Base-by-base conservation (phyloP, 2,113 vertebrate species). In the Halcyon malimbica region DNA sequence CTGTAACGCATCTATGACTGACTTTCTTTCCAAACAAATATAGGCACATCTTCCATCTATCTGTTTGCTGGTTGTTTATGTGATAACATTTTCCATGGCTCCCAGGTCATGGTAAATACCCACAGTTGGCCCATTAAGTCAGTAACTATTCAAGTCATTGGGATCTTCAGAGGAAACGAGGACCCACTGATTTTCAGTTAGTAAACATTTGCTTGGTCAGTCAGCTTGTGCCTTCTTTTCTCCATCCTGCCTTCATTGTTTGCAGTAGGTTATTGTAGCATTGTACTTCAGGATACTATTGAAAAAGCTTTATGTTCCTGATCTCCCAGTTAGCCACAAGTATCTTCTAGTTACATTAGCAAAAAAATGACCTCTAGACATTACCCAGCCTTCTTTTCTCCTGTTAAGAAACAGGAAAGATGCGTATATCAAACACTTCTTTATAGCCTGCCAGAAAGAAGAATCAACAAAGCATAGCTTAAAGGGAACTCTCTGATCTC, bases 401-500 rank as follows among this genome's bases (percentile, higher is more conserved):
- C 12, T 79, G 35, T 82, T 69, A 46, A 76, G 62, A 71, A 94
- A 68, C 25, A 80, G 91, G 79, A 68, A 84, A 90, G 79, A 59
- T 94, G 46, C 63, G 28, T 68, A 18, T 75, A 79, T 94, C 78
- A 91, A 95, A 87, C n/a, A 20, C 16, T 84, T 65, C 57, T 96
- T 93, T 68, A 81, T 71, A 90, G 78, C 42, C 88, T 92, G 83
- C 85, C 88, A 96, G 89, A 83, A 92, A 77, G 56, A 90, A 83
- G 28, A 81, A 35, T 71, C 64, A 92, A 26, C 92, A 93, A 91
- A 92, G 80, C 15, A 19, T 94, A 76, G 90, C 90, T 96, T 84
- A 56, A 63, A 93, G 91, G 86, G 46, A 93, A 6, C 19, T 76
- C 73, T 95, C 89, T 96, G 90, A 95, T 96, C 77, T 91, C 68